These are phyloP conservation scores for Paralichthys olivaceus DNA, from an alignment of 2,113 vertebrate genomes.

Conservation along the genomic window DNA sequence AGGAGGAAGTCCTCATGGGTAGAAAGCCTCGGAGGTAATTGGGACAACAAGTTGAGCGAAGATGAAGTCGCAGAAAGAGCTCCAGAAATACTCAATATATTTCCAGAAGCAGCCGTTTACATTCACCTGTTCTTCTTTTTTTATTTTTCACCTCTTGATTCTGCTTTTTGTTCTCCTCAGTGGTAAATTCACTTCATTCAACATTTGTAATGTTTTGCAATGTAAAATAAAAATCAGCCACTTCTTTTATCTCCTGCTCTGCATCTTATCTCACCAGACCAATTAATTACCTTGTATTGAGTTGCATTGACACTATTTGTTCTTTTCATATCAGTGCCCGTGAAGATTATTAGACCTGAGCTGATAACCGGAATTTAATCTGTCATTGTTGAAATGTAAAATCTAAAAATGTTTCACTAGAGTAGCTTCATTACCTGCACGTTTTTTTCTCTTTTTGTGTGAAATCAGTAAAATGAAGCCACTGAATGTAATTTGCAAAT, in stretches of 20 bases:
- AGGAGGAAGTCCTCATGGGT: constrained; percentile 19
- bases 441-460: background rate
- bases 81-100: constrained; percentile 18
- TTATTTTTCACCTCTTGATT: fast-evolving
- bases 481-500: background rate
- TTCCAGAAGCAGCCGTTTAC: constrained; percentile 1
- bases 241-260: background rate
- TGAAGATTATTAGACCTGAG: constrained; percentile 18
- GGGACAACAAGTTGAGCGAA: constrained; percentile 42
- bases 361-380: constrained; percentile 6
- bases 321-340: constrained; percentile 2
- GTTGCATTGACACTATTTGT: constrained; percentile 5
- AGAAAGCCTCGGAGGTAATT: constrained; percentile 57
- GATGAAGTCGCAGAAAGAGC: background rate
- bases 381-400: background rate
- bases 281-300: constrained; percentile 12
- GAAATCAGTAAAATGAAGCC: background rate
- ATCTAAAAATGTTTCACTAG: background rate
- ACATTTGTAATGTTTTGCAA: background rate
- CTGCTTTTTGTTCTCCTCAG: background rate
- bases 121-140: background rate
- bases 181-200: no score
- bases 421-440: background rate
- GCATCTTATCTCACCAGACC: constrained; percentile 13
- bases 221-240: no score